Percentiles rank a stretch among this genome's conserved stretches.
These are phyloP conservation scores for Phalera bucephala DNA, from an alignment of 2,888 invertebrate species.

Conservation along the genomic window DNA sequence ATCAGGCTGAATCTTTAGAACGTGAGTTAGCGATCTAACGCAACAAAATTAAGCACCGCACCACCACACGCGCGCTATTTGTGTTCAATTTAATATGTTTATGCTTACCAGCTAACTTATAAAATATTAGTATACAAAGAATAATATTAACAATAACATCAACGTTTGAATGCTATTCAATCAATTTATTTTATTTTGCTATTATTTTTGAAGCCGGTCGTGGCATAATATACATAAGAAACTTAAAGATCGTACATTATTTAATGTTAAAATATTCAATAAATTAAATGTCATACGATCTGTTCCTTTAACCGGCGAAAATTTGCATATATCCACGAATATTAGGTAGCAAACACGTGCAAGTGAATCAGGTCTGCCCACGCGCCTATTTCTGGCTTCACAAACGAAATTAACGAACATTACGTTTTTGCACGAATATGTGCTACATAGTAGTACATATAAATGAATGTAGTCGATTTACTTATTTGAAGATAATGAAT, in stretches of 20 bases:
- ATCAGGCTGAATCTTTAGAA: constrained; percentile 31
- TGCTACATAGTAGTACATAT: not conserved
- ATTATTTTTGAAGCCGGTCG: no score
- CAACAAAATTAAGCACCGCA: not conserved
- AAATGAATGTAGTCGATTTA: no score
- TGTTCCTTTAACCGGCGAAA: constrained; percentile 11
- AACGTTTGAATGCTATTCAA: not conserved
- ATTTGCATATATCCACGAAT: constrained; percentile 31
- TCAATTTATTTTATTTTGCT: not conserved
- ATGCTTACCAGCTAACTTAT: no score
- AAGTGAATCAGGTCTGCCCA: constrained; percentile 39
- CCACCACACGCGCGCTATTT: no score
- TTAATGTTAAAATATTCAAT: constrained; percentile 13
- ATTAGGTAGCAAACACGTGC: constrained; percentile 32
- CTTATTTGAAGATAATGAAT: no score
- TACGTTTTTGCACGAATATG: constrained; percentile 4
- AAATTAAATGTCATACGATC: constrained; percentile 19
- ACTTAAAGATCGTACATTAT: constrained; percentile 6
- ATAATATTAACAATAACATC: no score
- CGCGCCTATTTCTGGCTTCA: constrained; percentile 38
- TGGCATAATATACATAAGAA: not conserved
- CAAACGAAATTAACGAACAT: constrained; percentile 11
- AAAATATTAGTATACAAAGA: no score
- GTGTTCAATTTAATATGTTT: no score
- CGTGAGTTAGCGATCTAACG: constrained; percentile 26